Percentiles rank a stretch among this genome's conserved stretches.
Conservation (phyloP, 2,113 vertebrate species). For the Scomber japonicus region DNA sequence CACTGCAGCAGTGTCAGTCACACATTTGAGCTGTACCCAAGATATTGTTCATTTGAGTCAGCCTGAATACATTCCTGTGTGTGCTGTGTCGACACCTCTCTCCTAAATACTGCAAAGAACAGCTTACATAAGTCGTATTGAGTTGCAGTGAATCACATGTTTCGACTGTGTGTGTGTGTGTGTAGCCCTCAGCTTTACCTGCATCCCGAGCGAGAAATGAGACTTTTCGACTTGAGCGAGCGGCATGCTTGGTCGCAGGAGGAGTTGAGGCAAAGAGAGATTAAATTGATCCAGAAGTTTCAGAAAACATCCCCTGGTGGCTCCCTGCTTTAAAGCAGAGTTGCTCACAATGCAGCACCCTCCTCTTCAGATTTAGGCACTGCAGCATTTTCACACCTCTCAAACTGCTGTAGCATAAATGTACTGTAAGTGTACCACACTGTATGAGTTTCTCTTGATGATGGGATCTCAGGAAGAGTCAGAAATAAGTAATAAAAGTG, state of each 20-base stretch:
- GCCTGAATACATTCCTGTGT: background rate
- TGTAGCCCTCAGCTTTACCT: slow-evolving; percentile 16
- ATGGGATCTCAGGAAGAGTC: background rate
- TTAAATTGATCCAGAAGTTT: slow-evolving; percentile 66
- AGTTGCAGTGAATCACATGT: slow-evolving; percentile 34
- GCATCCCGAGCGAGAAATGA: background rate
- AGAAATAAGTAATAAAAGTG: background rate
- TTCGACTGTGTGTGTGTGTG: background rate
- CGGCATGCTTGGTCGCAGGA: slow-evolving; percentile 5
- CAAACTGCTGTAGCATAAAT: slow-evolving; percentile 33
- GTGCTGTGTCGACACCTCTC: slow-evolving; percentile 37
- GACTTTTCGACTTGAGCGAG: background rate
- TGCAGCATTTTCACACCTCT: slow-evolving; percentile 71
- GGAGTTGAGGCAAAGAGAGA: slow-evolving; percentile 19
- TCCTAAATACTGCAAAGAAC: background rate
- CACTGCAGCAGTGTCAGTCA: slow-evolving; percentile 17
- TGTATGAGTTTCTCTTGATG: background rate
- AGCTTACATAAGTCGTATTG: slow-evolving; percentile 51
- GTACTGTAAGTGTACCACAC: background rate
- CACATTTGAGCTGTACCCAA: too few relatives aligned
- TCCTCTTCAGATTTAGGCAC: slow-evolving; percentile 53
- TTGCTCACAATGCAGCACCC: slow-evolving; percentile 69
- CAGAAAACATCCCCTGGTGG: slow-evolving; percentile 56
- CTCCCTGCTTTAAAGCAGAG: slow-evolving; percentile 59
- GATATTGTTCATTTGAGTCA: background rate